A percentile compares a stretch with the other conserved stretches of the same genome.
Conservation (phyloP, 2,113 vertebrate genomes). For the Collichthys lucidus region DNA sequence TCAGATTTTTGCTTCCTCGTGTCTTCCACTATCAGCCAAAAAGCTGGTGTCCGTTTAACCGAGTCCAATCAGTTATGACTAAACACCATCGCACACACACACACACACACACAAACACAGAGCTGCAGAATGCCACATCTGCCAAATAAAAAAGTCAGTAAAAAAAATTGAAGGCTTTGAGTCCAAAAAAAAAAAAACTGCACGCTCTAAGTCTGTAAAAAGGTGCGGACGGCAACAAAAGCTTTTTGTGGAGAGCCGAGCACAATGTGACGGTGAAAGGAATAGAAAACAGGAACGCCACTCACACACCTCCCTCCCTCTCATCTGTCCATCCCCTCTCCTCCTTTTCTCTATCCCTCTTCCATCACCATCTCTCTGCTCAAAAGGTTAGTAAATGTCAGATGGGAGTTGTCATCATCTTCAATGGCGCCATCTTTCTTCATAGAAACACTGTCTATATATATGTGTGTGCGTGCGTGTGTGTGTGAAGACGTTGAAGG, state of each 20-base stretch:
- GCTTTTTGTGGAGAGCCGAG: slow-evolving; percentile 53
- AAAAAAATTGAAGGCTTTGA: slow-evolving; percentile 3
- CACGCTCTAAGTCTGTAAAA: slow-evolving; percentile 30
- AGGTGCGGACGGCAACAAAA: slow-evolving; percentile 68
- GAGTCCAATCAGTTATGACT: slow-evolving; percentile 7
- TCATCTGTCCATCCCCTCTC: slow-evolving; percentile 74
- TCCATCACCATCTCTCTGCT: slow-evolving; percentile 77
- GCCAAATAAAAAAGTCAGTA: neutral
- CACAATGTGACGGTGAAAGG: slow-evolving; percentile 54
- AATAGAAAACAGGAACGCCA: slow-evolving; percentile 75
- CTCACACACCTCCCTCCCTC: slow-evolving; percentile 49
- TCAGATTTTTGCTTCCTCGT: neutral
- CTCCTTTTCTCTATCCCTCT: slow-evolving; percentile 61
- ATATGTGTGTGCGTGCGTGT: slow-evolving; percentile 3
- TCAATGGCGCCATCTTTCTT: slow-evolving; percentile 83
- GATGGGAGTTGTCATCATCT: slow-evolving; percentile 87
- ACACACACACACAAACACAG: neutral
- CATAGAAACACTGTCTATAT: slow-evolving; percentile 71
- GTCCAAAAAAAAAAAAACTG: slow-evolving; percentile 5
- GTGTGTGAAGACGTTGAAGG: slow-evolving; percentile 55
- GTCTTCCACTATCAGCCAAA: neutral
- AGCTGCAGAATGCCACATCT: slow-evolving; percentile 18
- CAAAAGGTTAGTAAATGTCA: slow-evolving; percentile 91
- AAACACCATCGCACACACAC: neutral
- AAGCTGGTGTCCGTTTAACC: neutral